Evolutionary conservation across 2,797 vertebrate genomes (phyloP), one percentile per base, ranked within the genome.

Genomic region (Malacoctenus gilli): DNA sequence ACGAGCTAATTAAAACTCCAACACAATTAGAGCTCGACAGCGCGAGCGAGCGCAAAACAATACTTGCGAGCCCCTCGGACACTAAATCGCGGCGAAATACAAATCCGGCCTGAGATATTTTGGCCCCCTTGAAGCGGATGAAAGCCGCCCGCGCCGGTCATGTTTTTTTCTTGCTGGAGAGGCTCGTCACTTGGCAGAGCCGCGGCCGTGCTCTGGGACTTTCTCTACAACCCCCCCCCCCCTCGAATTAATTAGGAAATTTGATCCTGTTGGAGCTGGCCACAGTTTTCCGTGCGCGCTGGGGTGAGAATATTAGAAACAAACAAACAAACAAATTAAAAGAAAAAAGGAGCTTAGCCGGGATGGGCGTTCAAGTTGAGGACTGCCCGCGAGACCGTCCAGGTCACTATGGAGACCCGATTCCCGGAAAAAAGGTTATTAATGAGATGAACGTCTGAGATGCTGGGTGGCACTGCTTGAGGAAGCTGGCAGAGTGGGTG

Each of bases 211-310:
- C 42, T 48, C 28, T 14, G 21, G 42, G 34, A 40, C 40, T 55
- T 62, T 32, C 42, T 56, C 16, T 52, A 25, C 40, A 34, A 73
- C 61, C 57, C 16, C 31, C 34, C n/a, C n/a, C n/a, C n/a, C n/a
- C n/a, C n/a, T n/a, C n/a, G 30, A 37, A 40, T 16, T 49, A 70
- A 63, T 44, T 22, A 38, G 48, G 38, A 25, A 43, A 58, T 34
- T 2, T 32, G 35, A 41, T 44, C 4, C 44, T 72, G 54, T 55
- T 39, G 18, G 37, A 21, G 12, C 21, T 53, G 28, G 28, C 42
- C 18, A 31, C 13, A 53, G 42, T 21, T 53, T n/a, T 31, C 34
- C 18, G 47, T 39, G 23, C 37, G 13, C 8, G n/a, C 13, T 47
- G 4, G 2, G 15, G 20, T 18, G 20, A 57, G 57, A 52, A 35